phyloP scores from a whole-genome alignment of 2,113 vertebrate species.

The Balaeniceps rex region DNA sequence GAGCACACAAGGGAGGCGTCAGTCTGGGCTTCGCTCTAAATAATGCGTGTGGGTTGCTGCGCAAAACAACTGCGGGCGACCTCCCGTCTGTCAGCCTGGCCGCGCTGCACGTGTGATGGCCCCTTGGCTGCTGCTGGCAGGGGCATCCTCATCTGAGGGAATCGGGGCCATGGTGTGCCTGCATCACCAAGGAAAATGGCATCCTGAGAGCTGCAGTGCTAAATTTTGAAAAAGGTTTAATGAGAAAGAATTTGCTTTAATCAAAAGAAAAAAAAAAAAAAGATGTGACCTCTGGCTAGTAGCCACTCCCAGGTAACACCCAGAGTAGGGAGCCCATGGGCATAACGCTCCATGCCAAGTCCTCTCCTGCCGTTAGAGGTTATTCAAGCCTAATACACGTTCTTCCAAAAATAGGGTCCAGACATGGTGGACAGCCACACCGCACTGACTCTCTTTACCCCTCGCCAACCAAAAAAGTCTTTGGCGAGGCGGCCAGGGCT shows the following conservation, averaged over 20 bases:
- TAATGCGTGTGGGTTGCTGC: neutral
- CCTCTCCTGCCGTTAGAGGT: neutral
- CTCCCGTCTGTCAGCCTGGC: neutral
- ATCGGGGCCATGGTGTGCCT: neutral
- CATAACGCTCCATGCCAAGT: neutral
- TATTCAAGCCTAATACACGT: neutral
- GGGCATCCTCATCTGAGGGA: neutral
- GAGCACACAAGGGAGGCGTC: neutral
- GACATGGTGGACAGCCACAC: neutral
- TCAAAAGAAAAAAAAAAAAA: neutral
- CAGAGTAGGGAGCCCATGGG: neutral
- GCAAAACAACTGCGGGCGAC: neutral
- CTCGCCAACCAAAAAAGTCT: neutral
- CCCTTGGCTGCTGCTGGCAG: neutral
- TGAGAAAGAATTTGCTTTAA: neutral
- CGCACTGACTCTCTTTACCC: neutral
- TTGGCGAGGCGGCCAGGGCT: neutral
- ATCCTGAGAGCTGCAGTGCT: neutral
- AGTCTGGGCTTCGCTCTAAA: neutral
- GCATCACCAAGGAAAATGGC: rapidly evolving
- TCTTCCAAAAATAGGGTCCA: neutral
- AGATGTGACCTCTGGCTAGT: neutral
- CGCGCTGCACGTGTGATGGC: neutral
- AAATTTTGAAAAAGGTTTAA: neutral
- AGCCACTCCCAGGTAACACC: neutral